A percentile compares a stretch with the other conserved stretches of the same genome.
Evolutionary conservation across 2,888 invertebrate genomes (phyloP).

Genomic region (Scaptomyza polygonia): DNA sequence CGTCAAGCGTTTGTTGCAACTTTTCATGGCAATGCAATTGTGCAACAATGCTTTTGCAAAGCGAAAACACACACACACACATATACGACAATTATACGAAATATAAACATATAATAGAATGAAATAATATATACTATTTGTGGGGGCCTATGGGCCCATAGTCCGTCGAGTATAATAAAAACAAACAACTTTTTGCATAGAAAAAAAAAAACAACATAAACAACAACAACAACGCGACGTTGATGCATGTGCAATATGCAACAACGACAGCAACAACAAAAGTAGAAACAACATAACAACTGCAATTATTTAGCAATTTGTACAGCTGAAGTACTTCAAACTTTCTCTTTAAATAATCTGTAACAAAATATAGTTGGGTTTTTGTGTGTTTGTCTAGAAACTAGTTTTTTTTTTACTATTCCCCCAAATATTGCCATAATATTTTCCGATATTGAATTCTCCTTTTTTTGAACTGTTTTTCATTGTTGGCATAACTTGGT

Average conservation of each 20-base stretch:
- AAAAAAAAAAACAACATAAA: conserved; percentile 26
- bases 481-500: neutral
- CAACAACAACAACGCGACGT: conserved; percentile 7
- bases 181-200: conserved; percentile 40
- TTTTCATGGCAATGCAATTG: conserved; percentile 28
- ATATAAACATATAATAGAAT: conserved; percentile 30
- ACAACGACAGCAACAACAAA: conserved; percentile 16
- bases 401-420: conserved; percentile 1
- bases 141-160: conserved; percentile 2
- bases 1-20: conserved; percentile 22
- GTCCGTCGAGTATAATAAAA: conserved; percentile 22
- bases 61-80: conserved; percentile 5
- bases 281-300: conserved; percentile 40
- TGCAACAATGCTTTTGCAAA: conserved; percentile 21
- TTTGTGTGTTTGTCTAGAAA: conserved; percentile 6
- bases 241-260: conserved; percentile 19
- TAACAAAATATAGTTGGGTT: conserved; percentile 36
- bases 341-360: conserved; percentile 55
- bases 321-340: conserved; percentile 66
- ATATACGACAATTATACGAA: conserved; percentile 21
- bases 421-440: too few relatives aligned
- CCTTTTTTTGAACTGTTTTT: neutral
- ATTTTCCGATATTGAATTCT: too few relatives aligned
- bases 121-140: conserved; percentile 15
- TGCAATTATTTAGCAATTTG: conserved; percentile 77